phyloP scores from a whole-genome alignment of 1,140 invertebrate genomes.

The Aphelenchoides fujianensis region DNA sequence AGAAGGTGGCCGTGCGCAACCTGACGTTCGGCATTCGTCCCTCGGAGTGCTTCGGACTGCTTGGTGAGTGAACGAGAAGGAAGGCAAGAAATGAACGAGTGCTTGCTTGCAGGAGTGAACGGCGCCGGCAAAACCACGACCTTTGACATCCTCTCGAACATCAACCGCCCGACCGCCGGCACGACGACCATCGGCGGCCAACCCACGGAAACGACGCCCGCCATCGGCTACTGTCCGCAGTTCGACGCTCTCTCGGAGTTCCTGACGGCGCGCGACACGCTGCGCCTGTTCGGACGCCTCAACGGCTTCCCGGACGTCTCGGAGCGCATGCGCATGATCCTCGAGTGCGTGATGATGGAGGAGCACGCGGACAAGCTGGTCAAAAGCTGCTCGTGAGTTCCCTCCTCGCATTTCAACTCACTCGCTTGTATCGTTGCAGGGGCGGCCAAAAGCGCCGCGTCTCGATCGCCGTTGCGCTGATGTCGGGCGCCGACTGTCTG shows the following conservation, averaged over 20 bases:
- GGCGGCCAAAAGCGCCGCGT: conserved; percentile 17
- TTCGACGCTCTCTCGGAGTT: conserved; percentile 30
- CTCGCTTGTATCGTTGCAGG: no score
- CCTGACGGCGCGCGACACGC: conserved; percentile 32
- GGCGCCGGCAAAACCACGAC: conserved; percentile 42
- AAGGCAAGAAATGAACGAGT: conserved; percentile 4
- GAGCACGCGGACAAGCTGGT: conserved; percentile 35
- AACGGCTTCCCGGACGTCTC: conserved; percentile 38
- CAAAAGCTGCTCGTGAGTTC: conserved; percentile 30
- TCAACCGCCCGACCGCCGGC: conserved; percentile 2
- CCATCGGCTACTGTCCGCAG: conserved; percentile 39
- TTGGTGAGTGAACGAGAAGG: conserved; percentile 20
- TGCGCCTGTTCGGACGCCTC: conserved; percentile 26
- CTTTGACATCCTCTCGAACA: conserved; percentile 37
- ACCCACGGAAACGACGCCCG: conserved; percentile 19
- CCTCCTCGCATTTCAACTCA: no score
- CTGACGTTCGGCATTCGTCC: conserved; percentile 33
- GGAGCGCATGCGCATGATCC: conserved; percentile 33
- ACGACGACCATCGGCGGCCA: conserved; percentile 23
- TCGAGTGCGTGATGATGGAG: conserved; percentile 23
- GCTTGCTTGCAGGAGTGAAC: conserved; percentile 23
- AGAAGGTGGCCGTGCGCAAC: conserved; percentile 29
- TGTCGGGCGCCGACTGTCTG: conserved; percentile 85
- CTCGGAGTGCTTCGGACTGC: conserved; percentile 34
- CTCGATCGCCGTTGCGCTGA: conserved; percentile 83